phyloP scores from a whole-genome alignment of 2,888 invertebrate species.

The Cantharis rustica region DNA sequence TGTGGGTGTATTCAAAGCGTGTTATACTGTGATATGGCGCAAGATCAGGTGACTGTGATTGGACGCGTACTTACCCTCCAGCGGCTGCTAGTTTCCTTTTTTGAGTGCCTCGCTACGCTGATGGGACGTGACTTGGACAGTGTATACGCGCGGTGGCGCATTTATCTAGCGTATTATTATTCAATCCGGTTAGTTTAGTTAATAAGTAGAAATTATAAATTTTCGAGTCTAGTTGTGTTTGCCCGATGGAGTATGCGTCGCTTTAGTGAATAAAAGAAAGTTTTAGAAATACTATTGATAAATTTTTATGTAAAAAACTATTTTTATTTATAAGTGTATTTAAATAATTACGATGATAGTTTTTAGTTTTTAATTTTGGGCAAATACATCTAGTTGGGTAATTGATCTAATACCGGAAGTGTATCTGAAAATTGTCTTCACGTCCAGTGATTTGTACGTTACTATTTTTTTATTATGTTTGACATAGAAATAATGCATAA shows the following conservation, averaged over 20 bases:
- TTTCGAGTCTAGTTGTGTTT: constrained; percentile 29
- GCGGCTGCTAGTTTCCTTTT: constrained; percentile 56
- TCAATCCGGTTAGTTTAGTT: constrained; percentile 53
- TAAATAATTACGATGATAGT: neutral
- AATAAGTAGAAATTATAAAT: constrained; percentile 44
- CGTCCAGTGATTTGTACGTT: constrained; percentile 56
- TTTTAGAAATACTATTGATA: constrained; percentile 8
- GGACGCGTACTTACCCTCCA: constrained; percentile 56
- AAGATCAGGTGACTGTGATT: constrained; percentile 57
- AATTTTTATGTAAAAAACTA: constrained; percentile 6
- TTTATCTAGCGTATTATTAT: constrained; percentile 41
- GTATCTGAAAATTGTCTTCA: constrained; percentile 52
- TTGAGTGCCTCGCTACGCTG: constrained; percentile 57
- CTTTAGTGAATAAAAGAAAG: neutral
- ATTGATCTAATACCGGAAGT: constrained; percentile 52
- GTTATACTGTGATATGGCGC: constrained; percentile 58
- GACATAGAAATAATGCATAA: constrained; percentile 41
- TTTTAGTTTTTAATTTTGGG: constrained; percentile 17
- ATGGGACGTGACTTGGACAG: constrained; percentile 54
- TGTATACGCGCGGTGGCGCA: constrained; percentile 41
- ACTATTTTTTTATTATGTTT: constrained; percentile 46
- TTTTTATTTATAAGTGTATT: neutral
- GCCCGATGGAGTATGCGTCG: constrained; percentile 18
- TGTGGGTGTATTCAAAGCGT: constrained; percentile 50
- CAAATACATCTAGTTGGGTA: constrained; percentile 28